Evolutionary conservation across 2,113 vertebrate genomes (phyloP), one percentile per base, ranked within the genome.

Genomic region (Synchiropus splendidus): DNA sequence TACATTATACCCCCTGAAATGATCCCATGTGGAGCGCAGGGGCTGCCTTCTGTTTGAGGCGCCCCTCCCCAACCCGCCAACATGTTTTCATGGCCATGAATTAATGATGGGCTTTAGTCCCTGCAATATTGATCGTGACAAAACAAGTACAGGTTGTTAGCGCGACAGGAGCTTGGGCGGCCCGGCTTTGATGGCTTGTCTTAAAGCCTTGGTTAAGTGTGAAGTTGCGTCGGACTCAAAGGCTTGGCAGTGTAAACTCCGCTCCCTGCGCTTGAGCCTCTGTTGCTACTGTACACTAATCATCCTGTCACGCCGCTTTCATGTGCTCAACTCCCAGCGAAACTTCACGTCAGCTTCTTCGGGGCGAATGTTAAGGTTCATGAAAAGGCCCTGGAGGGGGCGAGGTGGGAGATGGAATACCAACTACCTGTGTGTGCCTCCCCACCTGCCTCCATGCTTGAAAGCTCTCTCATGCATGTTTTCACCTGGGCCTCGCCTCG

Each of bases 91-190:
- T 44, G 32, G 48, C 18, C 42, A 72, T 80, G 58, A 80, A 77
- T 83, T 68, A 79, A 77, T 79, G 31, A 82, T 73, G n/a, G 37
- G 42, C 17, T 17, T 27, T 41, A 45, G 52, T 66, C 81, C 66
- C 58, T 73, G 59, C 69, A 72, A 64, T 83, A 79, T 80, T 78
- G 67, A 81, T 80, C 43, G 51, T 52, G 61, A 73, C 66, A 72
- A 77, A 74, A 60, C 60, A 70, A 58, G 67, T 70, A 70, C 62
- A 70, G 65, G 74, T 68, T 73, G 54, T 54, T 34, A 46, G n/a
- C n/a, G n/a, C n/a, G n/a, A n/a, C n/a, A 52, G 53, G 61, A 52
- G 51, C 45, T 48, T n/a, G n/a, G n/a, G n/a, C n/a, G n/a, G n/a
- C 36, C 37, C 10, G 16, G 10, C 37, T 12, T 39, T 27, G 21